Evolutionary conservation across 2,888 invertebrate species (phyloP).

Genomic region (Axea sp.): DNA sequence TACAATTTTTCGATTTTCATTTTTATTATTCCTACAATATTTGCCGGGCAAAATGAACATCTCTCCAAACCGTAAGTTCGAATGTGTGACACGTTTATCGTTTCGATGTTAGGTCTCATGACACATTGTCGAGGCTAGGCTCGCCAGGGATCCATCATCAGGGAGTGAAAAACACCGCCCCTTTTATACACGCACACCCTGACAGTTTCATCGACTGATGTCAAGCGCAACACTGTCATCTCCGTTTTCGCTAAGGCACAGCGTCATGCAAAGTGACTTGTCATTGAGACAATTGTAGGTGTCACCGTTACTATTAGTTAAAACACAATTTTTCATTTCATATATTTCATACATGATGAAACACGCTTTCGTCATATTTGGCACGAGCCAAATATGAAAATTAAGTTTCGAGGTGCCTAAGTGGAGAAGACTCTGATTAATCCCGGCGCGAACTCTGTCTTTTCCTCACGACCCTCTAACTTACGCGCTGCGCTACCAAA

Average conservation of each 20-base stretch:
- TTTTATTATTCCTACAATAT: no score
- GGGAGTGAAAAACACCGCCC: constrained; percentile 53
- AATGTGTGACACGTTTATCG: constrained; percentile 36
- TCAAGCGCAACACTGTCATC: constrained; percentile 35
- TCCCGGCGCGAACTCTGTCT: constrained; percentile 70
- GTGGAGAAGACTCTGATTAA: constrained; percentile 78
- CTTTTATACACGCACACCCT: constrained; percentile 52
- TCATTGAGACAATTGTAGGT: constrained; percentile 41
- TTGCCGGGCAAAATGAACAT: background rate
- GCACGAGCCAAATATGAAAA: no score
- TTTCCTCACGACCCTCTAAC: constrained; percentile 66
- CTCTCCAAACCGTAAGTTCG: background rate
- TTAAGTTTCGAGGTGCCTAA: constrained; percentile 77
- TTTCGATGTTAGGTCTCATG: constrained; percentile 29
- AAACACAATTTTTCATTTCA: constrained; percentile 27
- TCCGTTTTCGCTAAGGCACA: constrained; percentile 11
- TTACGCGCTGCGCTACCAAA: constrained; percentile 34
- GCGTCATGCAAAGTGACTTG: constrained; percentile 45
- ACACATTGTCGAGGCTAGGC: constrained; percentile 45
- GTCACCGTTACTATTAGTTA: constrained; percentile 20
- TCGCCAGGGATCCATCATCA: constrained; percentile 49
- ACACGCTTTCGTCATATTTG: no score
- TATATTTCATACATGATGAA: no score
- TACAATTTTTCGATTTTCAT: no score
- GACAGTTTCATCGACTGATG: constrained; percentile 37